Base-by-base conservation (phyloP, 2,797 vertebrate genomes). In the Tamandua tetradactyla region DNA sequence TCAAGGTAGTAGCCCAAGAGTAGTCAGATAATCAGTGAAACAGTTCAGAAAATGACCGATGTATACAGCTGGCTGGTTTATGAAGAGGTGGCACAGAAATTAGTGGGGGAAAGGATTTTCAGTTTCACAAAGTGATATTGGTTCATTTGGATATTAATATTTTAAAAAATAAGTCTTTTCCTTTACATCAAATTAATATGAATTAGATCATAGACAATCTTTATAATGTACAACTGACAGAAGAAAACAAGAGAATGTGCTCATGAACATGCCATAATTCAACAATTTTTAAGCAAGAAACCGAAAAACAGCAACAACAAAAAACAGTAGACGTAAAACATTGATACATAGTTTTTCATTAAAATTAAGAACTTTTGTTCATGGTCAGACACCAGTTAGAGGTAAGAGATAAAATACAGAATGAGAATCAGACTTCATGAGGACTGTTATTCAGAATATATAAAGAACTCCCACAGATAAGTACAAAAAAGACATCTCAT, bases 1-100 rank as follows among this genome's bases (percentile, higher is more conserved):
- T 18, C 5, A 1, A 37, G 68, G 62, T 0, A 22, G 23, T 0
- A 7, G 27, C 14, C 8, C 0, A 40, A 18, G 13, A 30, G 5
- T 3, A 2, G 11, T 37, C 9, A 32, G 22, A n/a, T 44, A 49
- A 37, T n/a, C 2, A 9, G 10, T 12, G 12, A 49, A 61, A 25
- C 12, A 25, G 15, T 35, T 55, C 7, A n/a, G 23, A 32, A 22
- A 3, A 18, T 5, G 15, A n/a, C 5, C 9, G 3, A 1, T 3
- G 2, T 4, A 15, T 1, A 32, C 2, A 8, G 68, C 7, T 27
- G 0, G 10, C 12, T 15, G n/a, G 30, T 14, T 47, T 35, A 47
- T 0, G 35, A 40, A 25, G 64, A 52, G 12, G 11, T 3, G 8
- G 7, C 44, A 1, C 7, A 30, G 4, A 18, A n/a, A 2, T 44